These are phyloP conservation scores for Molorchus minor DNA, from an alignment of 2,888 invertebrate genomes.

Conservation along the genomic window DNA sequence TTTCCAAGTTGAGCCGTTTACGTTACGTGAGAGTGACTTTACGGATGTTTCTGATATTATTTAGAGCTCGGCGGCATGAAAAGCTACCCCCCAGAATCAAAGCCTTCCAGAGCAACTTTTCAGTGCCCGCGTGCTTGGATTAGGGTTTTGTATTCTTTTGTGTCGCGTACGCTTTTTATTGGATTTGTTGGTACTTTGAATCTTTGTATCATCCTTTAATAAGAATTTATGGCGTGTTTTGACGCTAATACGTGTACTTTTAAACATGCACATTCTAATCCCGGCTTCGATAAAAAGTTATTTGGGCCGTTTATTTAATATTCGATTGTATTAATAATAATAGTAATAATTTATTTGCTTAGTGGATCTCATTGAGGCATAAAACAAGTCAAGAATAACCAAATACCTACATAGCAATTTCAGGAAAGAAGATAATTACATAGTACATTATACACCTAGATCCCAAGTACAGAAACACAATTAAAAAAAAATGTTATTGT, in stretches of 20 bases:
- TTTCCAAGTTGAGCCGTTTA: constrained; percentile 17
- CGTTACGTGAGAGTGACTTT: constrained; percentile 20
- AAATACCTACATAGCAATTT: too few species aligned
- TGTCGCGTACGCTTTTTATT: constrained; percentile 54
- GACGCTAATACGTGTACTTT: constrained; percentile 58
- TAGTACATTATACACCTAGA: too few species aligned
- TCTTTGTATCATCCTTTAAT: constrained; percentile 57
- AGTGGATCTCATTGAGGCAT: too few species aligned
- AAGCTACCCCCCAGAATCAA: constrained; percentile 39
- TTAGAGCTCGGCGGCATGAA: constrained; percentile 23
- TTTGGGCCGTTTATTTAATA: too few species aligned
- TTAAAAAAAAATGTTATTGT: too few species aligned
- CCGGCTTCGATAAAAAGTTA: constrained; percentile 8
- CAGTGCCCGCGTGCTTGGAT: constrained; percentile 38
- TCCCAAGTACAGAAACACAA: too few species aligned
- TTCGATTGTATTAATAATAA: too few species aligned
- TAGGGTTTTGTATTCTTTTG: constrained; percentile 53
- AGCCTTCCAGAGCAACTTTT: constrained; percentile 17
- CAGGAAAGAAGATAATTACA: too few species aligned
- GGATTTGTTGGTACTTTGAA: constrained; percentile 56
- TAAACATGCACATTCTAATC: constrained; percentile 24
- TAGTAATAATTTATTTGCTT: too few species aligned
- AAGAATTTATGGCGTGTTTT: constrained; percentile 60
- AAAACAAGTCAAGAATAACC: too few species aligned
- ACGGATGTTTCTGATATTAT: constrained; percentile 24